phyloP scores from a whole-genome alignment of 2,888 invertebrate species.

The Oxyteleia sp. region DNA sequence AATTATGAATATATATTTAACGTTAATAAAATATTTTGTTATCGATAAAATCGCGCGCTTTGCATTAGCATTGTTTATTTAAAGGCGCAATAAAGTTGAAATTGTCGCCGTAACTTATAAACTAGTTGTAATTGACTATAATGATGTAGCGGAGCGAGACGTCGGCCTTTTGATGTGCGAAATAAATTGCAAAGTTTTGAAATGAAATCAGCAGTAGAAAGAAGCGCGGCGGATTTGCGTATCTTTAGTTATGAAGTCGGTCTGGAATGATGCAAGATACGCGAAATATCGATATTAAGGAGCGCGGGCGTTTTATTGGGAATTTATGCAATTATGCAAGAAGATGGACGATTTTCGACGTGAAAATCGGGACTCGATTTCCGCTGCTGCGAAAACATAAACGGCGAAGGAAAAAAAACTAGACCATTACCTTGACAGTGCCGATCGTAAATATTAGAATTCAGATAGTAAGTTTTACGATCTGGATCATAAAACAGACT shows the following conservation, averaged over 20 bases:
- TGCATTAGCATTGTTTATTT: neutral
- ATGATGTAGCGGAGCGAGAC: neutral
- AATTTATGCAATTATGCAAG: too few relatives aligned
- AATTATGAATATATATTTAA: too few relatives aligned
- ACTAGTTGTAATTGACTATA: constrained; percentile 11
- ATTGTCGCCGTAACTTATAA: constrained; percentile 8
- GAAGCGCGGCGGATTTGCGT: neutral
- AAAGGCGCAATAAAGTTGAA: neutral
- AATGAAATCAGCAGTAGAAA: constrained; percentile 7
- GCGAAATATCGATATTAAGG: too few relatives aligned
- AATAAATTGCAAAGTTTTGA: constrained; percentile 19
- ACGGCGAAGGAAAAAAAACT: neutral
- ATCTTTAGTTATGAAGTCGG: neutral
- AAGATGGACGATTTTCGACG: too few relatives aligned
- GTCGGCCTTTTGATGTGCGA: too few relatives aligned
- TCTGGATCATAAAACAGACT: constrained; percentile 6
- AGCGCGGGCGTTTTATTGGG: too few relatives aligned
- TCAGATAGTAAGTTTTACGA: constrained; percentile 26
- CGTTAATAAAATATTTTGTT: too few relatives aligned
- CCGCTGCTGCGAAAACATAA: neutral
- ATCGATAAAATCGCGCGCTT: too few relatives aligned
- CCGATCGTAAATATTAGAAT: constrained; percentile 26
- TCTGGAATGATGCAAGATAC: too few relatives aligned
- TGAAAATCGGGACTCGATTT: too few relatives aligned
- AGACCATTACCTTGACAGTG: constrained; percentile 7